Conservation (phyloP, 1,140 invertebrate species). For the Lucilia cuprina region DNA sequence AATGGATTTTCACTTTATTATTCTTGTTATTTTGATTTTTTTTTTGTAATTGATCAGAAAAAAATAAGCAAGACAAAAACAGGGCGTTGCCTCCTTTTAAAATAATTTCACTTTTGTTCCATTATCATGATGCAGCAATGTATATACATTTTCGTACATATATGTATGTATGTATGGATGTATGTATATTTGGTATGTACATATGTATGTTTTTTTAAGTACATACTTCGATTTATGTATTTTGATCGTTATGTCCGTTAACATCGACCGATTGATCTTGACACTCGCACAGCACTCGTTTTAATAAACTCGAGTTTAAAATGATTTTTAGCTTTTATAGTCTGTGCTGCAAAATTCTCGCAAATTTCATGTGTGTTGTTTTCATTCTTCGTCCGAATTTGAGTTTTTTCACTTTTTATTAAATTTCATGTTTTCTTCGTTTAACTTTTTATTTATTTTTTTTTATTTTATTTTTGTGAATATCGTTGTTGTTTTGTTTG, state of each 20-base stretch:
- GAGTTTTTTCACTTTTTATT: conserved; percentile 24
- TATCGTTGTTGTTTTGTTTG: conserved; percentile 20
- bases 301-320: conserved; percentile 62
- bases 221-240: background rate
- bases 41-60: background rate
- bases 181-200: background rate
- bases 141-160: background rate
- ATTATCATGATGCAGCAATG: background rate
- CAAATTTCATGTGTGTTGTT: conserved; percentile 20
- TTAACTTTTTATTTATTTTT: background rate
- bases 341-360: conserved; percentile 43
- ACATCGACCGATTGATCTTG: conserved; percentile 48
- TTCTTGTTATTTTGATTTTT: background rate
- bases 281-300: conserved; percentile 59
- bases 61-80: background rate
- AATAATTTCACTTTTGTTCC: conserved; percentile 25
- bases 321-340: conserved; percentile 62
- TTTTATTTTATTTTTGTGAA: conserved; percentile 2
- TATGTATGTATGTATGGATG: too few relatives aligned
- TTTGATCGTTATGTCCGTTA: background rate
- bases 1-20: background rate
- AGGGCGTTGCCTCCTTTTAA: conserved; percentile 24
- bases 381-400: conserved; percentile 30
- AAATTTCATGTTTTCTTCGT: conserved; percentile 36
- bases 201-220: background rate